Conservation (phyloP, 2,888 invertebrate genomes). For the Eupithecia exiguata region DNA sequence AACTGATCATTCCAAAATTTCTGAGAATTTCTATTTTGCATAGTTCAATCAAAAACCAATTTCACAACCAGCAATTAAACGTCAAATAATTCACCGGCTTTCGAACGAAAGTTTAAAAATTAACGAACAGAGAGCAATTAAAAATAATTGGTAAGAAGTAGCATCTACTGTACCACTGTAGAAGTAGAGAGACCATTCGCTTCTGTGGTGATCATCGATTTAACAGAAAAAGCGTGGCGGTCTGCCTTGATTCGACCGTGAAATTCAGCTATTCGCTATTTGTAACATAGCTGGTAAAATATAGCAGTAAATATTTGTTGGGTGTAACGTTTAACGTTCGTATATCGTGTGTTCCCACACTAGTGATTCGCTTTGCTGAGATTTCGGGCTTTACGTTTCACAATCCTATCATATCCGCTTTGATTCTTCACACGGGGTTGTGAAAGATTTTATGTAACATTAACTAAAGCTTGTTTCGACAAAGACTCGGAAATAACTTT, state of each 20-base stretch:
- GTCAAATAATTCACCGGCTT: conserved; percentile 33
- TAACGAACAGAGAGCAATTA: conserved; percentile 40
- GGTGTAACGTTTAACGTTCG: conserved; percentile 35
- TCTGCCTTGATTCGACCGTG: conserved; percentile 45
- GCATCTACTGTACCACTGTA: neutral
- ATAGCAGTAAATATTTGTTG: conserved; percentile 48
- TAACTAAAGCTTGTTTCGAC: neutral
- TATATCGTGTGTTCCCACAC: conserved; percentile 49
- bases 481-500: neutral
- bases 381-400: conserved; percentile 21
- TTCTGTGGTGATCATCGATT: conserved; percentile 73
- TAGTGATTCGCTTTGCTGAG: conserved; percentile 40
- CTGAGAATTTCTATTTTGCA: conserved; percentile 21
- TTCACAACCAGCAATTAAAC: conserved; percentile 31
- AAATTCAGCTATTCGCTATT: conserved; percentile 43
- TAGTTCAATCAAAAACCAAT: conserved; percentile 35
- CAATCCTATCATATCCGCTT: conserved; percentile 1
- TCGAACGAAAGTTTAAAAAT: conserved; percentile 37
- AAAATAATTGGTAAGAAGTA: conserved; percentile 38
- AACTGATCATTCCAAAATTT: neutral
- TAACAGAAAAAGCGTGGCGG: conserved; percentile 74
- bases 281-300: conserved; percentile 20
- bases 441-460: neutral
- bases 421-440: conserved; percentile 4
- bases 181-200: conserved; percentile 46